Conservation (phyloP, 1,140 invertebrate genomes). For the Panagrolaimus sp. region DNA sequence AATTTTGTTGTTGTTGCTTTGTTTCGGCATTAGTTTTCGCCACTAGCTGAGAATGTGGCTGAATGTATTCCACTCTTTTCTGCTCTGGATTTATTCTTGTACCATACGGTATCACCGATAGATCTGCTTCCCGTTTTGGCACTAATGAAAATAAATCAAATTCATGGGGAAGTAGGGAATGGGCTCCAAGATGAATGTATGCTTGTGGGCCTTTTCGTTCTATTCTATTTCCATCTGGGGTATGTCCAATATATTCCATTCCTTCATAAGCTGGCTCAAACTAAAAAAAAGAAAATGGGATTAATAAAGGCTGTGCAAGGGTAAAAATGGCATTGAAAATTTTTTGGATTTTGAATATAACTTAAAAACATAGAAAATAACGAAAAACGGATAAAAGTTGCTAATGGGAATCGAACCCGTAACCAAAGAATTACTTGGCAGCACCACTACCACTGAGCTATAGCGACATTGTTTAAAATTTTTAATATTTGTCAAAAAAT, state of each 20-base stretch:
- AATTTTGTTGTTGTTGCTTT: no score
- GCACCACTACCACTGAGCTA: no score
- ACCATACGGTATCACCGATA: slow-evolving; percentile 5
- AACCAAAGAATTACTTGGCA: no score
- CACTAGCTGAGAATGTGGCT: neutral
- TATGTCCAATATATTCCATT: slow-evolving; percentile 5
- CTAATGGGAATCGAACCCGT: no score
- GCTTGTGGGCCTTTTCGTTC: slow-evolving; percentile 11
- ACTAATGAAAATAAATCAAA: slow-evolving; percentile 15
- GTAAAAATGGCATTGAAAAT: no score
- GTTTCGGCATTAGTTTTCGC: no score
- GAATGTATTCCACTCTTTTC: slow-evolving; percentile 10
- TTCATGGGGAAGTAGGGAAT: slow-evolving; percentile 10
- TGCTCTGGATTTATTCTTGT: neutral
- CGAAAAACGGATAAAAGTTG: no score
- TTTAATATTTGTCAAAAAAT: no score
- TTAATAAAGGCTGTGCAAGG: no score
- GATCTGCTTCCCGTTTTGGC: neutral
- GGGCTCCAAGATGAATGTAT: slow-evolving; percentile 6
- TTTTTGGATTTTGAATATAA: no score
- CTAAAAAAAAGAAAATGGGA: slow-evolving; percentile 9
- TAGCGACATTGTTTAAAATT: no score
- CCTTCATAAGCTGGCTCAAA: slow-evolving; percentile 7
- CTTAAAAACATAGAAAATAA: no score
- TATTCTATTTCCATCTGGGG: slow-evolving; percentile 13